These are phyloP conservation scores for Gallinago paraguaiae DNA, from an alignment of 2,113 vertebrate species.

Conservation along the genomic window DNA sequence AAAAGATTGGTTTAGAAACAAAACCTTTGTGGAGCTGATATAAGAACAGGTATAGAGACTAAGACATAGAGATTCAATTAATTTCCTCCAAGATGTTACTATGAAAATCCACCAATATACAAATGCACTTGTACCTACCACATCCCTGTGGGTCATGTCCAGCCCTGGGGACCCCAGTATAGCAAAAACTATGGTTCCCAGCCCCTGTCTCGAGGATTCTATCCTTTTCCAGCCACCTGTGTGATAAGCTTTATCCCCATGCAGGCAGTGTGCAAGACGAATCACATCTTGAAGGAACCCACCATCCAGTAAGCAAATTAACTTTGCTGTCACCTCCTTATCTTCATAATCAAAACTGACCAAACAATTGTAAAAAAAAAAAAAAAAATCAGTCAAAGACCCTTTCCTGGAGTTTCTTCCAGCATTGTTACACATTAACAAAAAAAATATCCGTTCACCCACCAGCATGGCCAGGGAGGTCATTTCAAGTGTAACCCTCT, in stretches of 20 bases:
- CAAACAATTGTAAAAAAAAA: background rate
- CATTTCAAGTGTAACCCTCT: background rate
- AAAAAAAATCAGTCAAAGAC: background rate
- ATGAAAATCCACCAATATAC: background rate
- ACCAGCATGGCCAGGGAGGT: background rate
- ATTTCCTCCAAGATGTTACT: background rate
- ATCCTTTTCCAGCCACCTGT: background rate
- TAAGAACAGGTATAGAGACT: background rate
- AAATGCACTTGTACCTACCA: background rate
- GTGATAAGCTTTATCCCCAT: background rate
- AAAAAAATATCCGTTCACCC: background rate
- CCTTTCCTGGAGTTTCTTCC: background rate
- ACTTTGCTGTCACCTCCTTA: background rate
- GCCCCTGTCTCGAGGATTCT: background rate
- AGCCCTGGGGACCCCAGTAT: background rate
- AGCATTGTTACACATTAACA: background rate
- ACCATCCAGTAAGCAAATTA: background rate
- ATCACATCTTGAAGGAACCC: background rate
- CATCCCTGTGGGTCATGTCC: background rate
- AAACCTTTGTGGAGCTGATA: background rate
- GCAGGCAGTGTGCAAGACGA: background rate
- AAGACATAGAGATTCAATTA: background rate
- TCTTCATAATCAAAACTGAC: fast-evolving
- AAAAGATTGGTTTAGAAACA: background rate
- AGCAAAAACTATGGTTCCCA: background rate